These are phyloP conservation scores for Drosophila pegasa DNA, from an alignment of 2,888 invertebrate genomes.

Conservation along the genomic window DNA sequence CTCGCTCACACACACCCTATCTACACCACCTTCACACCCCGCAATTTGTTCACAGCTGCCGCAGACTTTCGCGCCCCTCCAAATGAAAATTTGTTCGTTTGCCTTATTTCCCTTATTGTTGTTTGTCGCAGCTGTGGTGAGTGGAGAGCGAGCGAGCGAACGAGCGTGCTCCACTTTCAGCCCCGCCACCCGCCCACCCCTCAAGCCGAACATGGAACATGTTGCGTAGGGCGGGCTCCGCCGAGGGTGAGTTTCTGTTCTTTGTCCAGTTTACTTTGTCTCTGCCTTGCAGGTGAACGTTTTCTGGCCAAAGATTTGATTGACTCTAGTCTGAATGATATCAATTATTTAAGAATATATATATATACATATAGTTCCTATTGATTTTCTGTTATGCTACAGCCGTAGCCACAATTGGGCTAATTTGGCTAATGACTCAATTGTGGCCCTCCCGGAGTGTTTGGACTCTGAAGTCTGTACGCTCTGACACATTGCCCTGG, in stretches of 20 bases:
- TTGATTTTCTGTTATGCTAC: slow-evolving; percentile 14
- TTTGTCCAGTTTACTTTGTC: slow-evolving; percentile 11
- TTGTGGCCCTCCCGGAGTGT: slow-evolving; percentile 21
- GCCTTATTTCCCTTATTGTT: slow-evolving; percentile 45
- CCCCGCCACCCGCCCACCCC: slow-evolving; percentile 13
- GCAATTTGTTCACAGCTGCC: slow-evolving; percentile 16
- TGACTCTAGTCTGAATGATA: slow-evolving; percentile 11
- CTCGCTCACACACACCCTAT: not conserved
- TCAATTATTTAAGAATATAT: slow-evolving; percentile 7
- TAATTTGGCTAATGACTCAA: slow-evolving; percentile 52
- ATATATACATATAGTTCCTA: slow-evolving; percentile 3
- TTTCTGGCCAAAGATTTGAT: slow-evolving; percentile 10
- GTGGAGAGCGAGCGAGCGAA: slow-evolving; percentile 2
- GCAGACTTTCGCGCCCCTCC: slow-evolving; percentile 31
- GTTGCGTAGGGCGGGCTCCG: slow-evolving; percentile 70
- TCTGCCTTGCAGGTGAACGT: slow-evolving; percentile 34
- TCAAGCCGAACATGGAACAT: slow-evolving; percentile 69
- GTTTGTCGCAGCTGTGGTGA: slow-evolving; percentile 27
- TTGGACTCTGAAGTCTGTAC: slow-evolving; percentile 19
- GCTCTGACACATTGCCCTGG: slow-evolving; percentile 26
- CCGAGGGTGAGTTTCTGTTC: slow-evolving; percentile 43
- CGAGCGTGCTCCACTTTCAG: slow-evolving; percentile 65
- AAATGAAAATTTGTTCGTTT: slow-evolving; percentile 58
- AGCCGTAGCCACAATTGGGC: slow-evolving; percentile 15
- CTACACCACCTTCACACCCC: not conserved